phyloP scores from a whole-genome alignment of 92 coral and sea anemone species.

The Virgularia gustaviana region DNA sequence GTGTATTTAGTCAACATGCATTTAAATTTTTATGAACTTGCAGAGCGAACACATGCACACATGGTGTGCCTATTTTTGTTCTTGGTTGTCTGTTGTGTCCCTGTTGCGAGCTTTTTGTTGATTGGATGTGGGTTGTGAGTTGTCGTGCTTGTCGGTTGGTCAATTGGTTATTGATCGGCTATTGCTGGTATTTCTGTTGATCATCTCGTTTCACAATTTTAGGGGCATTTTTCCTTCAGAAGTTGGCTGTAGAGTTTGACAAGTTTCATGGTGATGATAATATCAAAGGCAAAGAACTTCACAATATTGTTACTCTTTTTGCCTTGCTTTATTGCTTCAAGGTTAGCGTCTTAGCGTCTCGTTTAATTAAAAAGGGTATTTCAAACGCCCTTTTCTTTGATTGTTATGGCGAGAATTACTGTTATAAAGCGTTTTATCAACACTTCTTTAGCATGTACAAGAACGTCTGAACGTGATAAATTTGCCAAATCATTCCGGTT shows the following conservation, averaged over 20 bases:
- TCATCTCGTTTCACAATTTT: neutral
- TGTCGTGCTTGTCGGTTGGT: neutral
- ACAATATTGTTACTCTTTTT: conserved; percentile 73
- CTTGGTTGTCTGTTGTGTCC: too few relatives aligned
- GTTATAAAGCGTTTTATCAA: too few relatives aligned
- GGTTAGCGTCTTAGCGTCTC: conserved; percentile 46
- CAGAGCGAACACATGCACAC: too few relatives aligned
- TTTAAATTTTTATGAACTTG: too few relatives aligned
- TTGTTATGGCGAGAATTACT: too few relatives aligned
- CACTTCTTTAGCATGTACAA: neutral
- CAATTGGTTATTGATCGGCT: neutral
- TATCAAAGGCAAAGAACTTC: conserved; percentile 72
- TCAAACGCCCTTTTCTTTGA: too few relatives aligned
- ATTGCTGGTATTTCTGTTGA: neutral
- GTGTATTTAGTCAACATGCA: too few relatives aligned
- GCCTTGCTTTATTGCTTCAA: conserved; percentile 84
- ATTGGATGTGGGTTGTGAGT: neutral
- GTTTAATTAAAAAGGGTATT: neutral
- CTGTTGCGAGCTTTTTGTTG: too few relatives aligned
- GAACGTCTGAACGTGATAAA: too few relatives aligned
- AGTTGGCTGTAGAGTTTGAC: conserved; percentile 64
- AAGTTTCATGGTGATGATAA: conserved; percentile 45
- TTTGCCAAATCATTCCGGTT: too few relatives aligned
- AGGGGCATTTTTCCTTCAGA: conserved; percentile 84
- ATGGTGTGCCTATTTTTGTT: too few relatives aligned